phyloP scores from a whole-genome alignment of 2,113 vertebrate species.

The Empidonax traillii region DNA sequence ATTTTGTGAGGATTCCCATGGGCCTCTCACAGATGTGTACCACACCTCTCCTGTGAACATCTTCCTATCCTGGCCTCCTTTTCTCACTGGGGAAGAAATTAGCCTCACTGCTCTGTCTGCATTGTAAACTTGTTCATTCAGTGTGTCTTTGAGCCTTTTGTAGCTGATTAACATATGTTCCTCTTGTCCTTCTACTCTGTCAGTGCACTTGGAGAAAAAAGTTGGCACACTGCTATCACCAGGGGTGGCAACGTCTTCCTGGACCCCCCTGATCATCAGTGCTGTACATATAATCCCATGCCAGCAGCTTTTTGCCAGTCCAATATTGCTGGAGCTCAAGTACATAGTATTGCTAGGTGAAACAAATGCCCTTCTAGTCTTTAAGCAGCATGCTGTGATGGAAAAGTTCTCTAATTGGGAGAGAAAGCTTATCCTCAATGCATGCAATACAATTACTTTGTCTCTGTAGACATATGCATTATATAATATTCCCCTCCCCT shows the following conservation, averaged over 20 bases:
- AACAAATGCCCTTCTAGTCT: background rate
- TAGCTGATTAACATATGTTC: background rate
- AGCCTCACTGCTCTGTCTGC: background rate
- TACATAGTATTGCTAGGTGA: background rate
- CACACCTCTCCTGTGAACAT: background rate
- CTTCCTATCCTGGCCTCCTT: background rate
- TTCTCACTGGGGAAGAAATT: background rate
- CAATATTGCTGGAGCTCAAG: background rate
- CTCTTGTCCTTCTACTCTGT: background rate
- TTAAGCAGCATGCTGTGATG: background rate
- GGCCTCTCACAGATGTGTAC: background rate
- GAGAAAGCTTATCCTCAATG: background rate
- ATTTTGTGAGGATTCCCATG: background rate
- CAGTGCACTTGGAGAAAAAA: background rate
- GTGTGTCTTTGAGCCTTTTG: background rate
- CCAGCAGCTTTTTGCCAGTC: background rate
- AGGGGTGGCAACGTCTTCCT: background rate
- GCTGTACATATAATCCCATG: background rate
- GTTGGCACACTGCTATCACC: background rate
- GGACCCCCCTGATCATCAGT: background rate
- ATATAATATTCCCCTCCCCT: background rate
- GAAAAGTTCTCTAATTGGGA: background rate
- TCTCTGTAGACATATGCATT: background rate
- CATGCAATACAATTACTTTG: background rate
- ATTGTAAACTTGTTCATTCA: background rate